These are phyloP conservation scores for Orestias chungarensis DNA, from an alignment of 2,797 vertebrate genomes.

Conservation along the genomic window DNA sequence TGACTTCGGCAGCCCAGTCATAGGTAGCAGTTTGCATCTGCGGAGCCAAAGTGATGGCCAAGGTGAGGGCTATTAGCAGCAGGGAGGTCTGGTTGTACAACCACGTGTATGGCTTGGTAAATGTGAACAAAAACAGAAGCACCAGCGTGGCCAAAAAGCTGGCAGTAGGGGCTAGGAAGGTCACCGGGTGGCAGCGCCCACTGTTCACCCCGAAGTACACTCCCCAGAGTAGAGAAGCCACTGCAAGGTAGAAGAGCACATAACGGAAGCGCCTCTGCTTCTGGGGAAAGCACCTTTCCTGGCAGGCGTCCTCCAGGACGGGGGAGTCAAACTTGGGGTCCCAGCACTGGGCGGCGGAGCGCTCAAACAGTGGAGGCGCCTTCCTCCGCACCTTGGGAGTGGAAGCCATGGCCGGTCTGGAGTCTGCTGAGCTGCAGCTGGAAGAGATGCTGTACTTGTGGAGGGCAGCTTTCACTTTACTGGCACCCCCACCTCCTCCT, in stretches of 20 bases:
- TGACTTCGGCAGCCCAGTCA: constrained; percentile 51
- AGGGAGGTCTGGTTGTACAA: constrained; percentile 88
- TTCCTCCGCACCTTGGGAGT: constrained; percentile 72
- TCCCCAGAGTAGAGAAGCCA: constrained; percentile 89
- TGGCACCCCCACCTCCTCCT: constrained; percentile 52
- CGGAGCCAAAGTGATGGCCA: constrained; percentile 88
- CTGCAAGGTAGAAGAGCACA: constrained; percentile 91
- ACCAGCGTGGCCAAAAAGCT: constrained; percentile 86
- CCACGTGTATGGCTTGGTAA: constrained; percentile 85
- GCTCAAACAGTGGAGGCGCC: constrained; percentile 91
- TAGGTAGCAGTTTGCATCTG: constrained; percentile 86
- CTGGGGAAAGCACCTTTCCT: constrained; percentile 95
- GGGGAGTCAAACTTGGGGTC: constrained; percentile 95
- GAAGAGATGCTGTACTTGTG: constrained; percentile 96
- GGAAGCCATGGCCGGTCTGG: constrained; percentile 74
- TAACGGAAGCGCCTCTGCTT: constrained; percentile 93
- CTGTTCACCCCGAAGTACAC: constrained; percentile 86
- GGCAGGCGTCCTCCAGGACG: constrained; percentile 93
- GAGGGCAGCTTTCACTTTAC: constrained; percentile 79
- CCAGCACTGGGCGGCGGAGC: constrained; percentile 95
- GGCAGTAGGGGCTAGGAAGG: constrained; percentile 85
- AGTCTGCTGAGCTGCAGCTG: constrained; percentile 93
- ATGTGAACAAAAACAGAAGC: constrained; percentile 90
- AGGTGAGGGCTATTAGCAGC: constrained; percentile 86
- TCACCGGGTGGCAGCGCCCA: constrained; percentile 77